phyloP scores from a whole-genome alignment of 2,797 vertebrate genomes.

The Acrossocheilus fasciatus region DNA sequence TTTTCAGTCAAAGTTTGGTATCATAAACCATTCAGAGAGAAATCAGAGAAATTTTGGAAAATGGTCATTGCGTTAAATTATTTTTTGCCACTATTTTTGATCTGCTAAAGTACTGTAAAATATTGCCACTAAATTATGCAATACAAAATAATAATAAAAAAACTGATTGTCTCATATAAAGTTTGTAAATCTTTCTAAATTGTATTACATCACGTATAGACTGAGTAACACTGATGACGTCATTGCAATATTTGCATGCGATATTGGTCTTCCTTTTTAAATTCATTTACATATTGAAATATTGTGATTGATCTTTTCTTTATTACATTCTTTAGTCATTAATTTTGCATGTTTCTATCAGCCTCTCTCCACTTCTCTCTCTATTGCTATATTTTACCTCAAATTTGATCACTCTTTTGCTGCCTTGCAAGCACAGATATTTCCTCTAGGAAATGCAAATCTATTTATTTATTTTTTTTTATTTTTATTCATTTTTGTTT shows the following conservation, averaged over 20 bases:
- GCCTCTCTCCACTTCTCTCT: background rate
- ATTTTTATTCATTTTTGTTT: background rate
- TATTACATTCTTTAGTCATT: background rate
- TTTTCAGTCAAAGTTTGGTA: background rate
- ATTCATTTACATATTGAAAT: background rate
- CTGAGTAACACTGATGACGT: background rate
- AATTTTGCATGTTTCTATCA: background rate
- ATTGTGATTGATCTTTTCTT: background rate
- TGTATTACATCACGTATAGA: background rate
- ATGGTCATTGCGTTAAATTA: background rate
- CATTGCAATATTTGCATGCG: background rate
- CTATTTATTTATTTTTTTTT: background rate
- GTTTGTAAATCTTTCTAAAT: background rate
- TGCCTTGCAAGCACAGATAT: background rate
- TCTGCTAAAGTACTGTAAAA: background rate
- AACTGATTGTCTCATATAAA: too few species aligned
- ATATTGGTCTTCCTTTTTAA: background rate
- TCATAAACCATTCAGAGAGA: background rate
- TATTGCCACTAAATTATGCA: background rate
- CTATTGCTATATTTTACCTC: background rate
- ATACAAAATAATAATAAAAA: background rate
- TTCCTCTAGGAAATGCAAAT: slow-evolving; percentile 14
- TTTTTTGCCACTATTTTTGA: too few species aligned
- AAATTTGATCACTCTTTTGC: background rate
- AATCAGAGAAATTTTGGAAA: background rate